Evolutionary conservation across 2,113 vertebrate species (phyloP), one percentile per base, ranked within the genome.

Genomic region (Plestiodon gilberti): DNA sequence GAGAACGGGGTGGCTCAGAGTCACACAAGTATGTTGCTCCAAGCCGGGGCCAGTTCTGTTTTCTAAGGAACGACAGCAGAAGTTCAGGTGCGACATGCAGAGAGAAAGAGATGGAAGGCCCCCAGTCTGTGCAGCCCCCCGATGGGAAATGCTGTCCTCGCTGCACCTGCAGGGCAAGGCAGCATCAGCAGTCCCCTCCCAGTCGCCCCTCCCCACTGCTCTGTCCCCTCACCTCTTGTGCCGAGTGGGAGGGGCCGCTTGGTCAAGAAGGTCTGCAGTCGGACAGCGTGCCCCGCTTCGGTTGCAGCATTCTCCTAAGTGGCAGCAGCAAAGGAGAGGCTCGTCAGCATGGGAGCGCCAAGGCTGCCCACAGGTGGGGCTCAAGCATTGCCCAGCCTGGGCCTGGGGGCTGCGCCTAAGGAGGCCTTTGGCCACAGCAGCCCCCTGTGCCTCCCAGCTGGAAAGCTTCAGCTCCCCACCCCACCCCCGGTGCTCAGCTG

Each of bases 201-300:
- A 5, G 4, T 28, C 15, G 65, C 65, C 65, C 65, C 28, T 11
- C 43, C 28, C 52, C 30, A 15, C 61, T 20, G 81, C 61, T 23
- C 2, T 20, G n/a, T 5, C 38, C 15, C 30, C 93, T 91, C 95
- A 99, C 98, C 97, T 93, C 95, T 96, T 28, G 95, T 92, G 5
- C 97, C 86, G 2, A 98, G 94, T 0, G 97, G 96, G 76, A 98
- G 91, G 0, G 96, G 91, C 35, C 97, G 97, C 87, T 97, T 99
- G 83, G 92, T 97, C 85, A 99, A 90, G 88, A 99, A 96, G 8
- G 97, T 98, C 84, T 98, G 98, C 40, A 99, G 97, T 91, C 98
- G 95, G 67, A 97, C 30, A 2, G 96, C 96, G 64, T 95, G 95
- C 62, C 96, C 96, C 0, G 92, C 96, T 40, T 96, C 96, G 30